These are phyloP conservation scores for Blomia tropicalis DNA, from an alignment of 2,888 invertebrate species.

Conservation along the genomic window DNA sequence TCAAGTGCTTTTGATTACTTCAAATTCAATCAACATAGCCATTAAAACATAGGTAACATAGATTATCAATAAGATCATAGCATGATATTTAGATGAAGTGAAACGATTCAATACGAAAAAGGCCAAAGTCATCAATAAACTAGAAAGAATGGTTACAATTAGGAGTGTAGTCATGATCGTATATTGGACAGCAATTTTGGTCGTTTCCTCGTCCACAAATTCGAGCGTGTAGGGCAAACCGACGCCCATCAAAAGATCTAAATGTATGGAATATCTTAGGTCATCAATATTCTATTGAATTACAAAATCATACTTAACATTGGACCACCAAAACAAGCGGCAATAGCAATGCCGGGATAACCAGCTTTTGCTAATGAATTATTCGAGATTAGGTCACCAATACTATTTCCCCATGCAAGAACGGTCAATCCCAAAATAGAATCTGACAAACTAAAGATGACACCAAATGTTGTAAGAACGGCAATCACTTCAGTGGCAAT, in stretches of 20 bases:
- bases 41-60: slow-evolving; percentile 41
- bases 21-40: slow-evolving; percentile 40
- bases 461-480: slow-evolving; percentile 38
- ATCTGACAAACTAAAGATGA: slow-evolving; percentile 38
- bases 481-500: slow-evolving; percentile 48
- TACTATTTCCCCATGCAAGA: slow-evolving; percentile 41
- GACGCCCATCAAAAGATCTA: slow-evolving; percentile 1
- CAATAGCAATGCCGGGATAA: slow-evolving; percentile 48
- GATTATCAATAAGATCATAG: slow-evolving; percentile 38
- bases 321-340: slow-evolving; percentile 53
- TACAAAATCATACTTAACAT: slow-evolving; percentile 40
- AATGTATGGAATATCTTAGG: not conserved
- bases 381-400: slow-evolving; percentile 46
- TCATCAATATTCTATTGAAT: no score
- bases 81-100: slow-evolving; percentile 39
- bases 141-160: slow-evolving; percentile 39
- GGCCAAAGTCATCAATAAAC: slow-evolving; percentile 38
- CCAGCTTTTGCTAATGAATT: slow-evolving; percentile 46
- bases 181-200: slow-evolving; percentile 32
- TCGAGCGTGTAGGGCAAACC: not conserved
- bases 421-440: slow-evolving; percentile 40
- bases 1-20: slow-evolving; percentile 28
- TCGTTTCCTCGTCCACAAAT: not conserved
- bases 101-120: slow-evolving; percentile 40
- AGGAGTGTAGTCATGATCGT: slow-evolving; percentile 38